Evolutionary conservation across 2,113 vertebrate genomes (phyloP).

Genomic region (Gambusia affinis): DNA sequence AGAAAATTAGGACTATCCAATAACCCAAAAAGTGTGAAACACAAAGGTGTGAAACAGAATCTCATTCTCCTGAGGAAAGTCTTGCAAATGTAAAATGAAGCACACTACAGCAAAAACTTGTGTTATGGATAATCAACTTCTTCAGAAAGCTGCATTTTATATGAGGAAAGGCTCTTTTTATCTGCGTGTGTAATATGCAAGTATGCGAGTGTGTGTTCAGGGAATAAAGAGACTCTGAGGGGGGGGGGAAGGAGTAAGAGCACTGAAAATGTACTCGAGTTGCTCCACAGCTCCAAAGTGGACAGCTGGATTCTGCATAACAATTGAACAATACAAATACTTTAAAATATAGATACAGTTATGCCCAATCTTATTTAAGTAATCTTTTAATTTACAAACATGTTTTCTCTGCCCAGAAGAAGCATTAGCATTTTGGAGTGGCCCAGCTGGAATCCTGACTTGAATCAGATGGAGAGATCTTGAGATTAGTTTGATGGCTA

Average conservation of each 20-base stretch:
- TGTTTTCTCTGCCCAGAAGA: too few relatives aligned
- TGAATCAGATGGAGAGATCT: not conserved
- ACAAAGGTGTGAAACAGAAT: not conserved
- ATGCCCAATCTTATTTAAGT: not conserved
- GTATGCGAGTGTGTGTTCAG: not conserved
- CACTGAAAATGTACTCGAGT: slow-evolving; percentile 14
- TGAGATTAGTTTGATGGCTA: not conserved
- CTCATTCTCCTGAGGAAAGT: too few relatives aligned
- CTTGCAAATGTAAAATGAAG: too few relatives aligned
- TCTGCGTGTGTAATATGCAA: not conserved
- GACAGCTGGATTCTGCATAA: not conserved
- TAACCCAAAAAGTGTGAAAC: slow-evolving; percentile 1
- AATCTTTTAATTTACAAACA: too few relatives aligned
- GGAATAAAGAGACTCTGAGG: slow-evolving; percentile 32
- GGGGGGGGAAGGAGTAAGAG: not conserved
- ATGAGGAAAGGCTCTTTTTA: not conserved
- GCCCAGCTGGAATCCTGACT: too few relatives aligned
- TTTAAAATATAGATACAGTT: not conserved
- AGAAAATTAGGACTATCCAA: not conserved
- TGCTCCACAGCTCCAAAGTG: too few relatives aligned
- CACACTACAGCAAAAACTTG: not conserved
- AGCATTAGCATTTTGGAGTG: too few relatives aligned
- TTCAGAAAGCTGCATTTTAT: not conserved
- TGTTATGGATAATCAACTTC: slow-evolving; percentile 23
- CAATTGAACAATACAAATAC: too few relatives aligned